Percentiles rank a stretch among this genome's conserved stretches.
Evolutionary conservation across 2,797 vertebrate genomes (phyloP).

Genomic region (Eulemur coronatus): DNA sequence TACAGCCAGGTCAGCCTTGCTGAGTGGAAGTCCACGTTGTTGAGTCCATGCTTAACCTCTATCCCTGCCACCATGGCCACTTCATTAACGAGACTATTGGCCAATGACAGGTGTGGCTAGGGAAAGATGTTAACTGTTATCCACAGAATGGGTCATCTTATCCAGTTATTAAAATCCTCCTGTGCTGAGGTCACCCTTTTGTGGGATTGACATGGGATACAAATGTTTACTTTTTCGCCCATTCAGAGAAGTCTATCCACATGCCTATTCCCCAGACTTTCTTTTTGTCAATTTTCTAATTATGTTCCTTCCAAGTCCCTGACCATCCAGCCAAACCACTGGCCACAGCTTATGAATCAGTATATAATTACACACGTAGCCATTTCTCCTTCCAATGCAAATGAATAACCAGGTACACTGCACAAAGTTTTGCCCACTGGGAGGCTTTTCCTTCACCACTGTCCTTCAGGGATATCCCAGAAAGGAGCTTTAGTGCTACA

Average conservation of each 20-base stretch:
- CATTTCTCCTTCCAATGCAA: too few relatives aligned
- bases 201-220: background rate
- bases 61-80: too few relatives aligned
- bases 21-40: background rate
- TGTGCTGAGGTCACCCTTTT: too few relatives aligned
- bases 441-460: too few relatives aligned
- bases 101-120: background rate
- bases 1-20: background rate
- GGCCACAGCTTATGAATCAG: too few relatives aligned
- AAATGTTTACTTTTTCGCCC: background rate
- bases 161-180: too few relatives aligned
- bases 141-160: background rate
- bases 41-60: background rate
- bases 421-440: too few relatives aligned
- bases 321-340: too few relatives aligned
- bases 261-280: background rate
- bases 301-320: background rate
- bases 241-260: background rate
- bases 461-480: too few relatives aligned
- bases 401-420: too few relatives aligned
- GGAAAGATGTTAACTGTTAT: background rate
- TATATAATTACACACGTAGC: too few relatives aligned
- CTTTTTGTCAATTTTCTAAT: background rate
- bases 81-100: background rate
- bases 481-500: too few relatives aligned